Evolutionary conservation across 1,140 invertebrate species (phyloP).

Genomic region (Polypedilum pembai): DNA sequence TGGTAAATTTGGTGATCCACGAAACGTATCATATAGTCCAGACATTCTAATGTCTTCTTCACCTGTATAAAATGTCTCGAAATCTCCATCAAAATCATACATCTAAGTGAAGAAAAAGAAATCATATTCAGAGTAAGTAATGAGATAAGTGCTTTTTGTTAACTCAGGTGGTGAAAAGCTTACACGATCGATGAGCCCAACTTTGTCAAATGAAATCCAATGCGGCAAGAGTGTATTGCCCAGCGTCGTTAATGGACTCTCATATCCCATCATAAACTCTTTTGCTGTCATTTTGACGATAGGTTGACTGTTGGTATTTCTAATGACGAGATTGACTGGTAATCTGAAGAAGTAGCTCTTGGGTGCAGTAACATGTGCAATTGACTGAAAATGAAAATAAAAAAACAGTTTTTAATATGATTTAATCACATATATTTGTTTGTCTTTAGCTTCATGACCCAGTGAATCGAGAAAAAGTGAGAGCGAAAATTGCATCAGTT

Average conservation of each 20-base stretch:
- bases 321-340: conserved; percentile 60
- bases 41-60: conserved; percentile 51
- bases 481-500: no score
- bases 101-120: conserved; percentile 51
- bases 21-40: conserved; percentile 69
- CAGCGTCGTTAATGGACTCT: conserved; percentile 61
- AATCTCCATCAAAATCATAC: conserved; percentile 77
- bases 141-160: neutral
- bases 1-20: conserved; percentile 58
- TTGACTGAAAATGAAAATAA: conserved; percentile 53
- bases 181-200: conserved; percentile 75
- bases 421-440: no score
- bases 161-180: conserved; percentile 37
- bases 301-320: conserved; percentile 56
- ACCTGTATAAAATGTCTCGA: conserved; percentile 71
- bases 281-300: conserved; percentile 66
- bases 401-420: neutral
- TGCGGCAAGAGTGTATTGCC: conserved; percentile 67
- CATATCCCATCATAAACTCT: conserved; percentile 78
- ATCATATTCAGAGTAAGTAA: neutral
- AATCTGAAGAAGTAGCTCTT: conserved; percentile 54
- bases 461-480: no score
- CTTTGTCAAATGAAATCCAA: conserved; percentile 74
- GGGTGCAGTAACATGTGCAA: conserved; percentile 62
- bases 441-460: no score